These are phyloP conservation scores for Coptotermes formosanus DNA, from an alignment of 1,140 invertebrate genomes.

Conservation along the genomic window DNA sequence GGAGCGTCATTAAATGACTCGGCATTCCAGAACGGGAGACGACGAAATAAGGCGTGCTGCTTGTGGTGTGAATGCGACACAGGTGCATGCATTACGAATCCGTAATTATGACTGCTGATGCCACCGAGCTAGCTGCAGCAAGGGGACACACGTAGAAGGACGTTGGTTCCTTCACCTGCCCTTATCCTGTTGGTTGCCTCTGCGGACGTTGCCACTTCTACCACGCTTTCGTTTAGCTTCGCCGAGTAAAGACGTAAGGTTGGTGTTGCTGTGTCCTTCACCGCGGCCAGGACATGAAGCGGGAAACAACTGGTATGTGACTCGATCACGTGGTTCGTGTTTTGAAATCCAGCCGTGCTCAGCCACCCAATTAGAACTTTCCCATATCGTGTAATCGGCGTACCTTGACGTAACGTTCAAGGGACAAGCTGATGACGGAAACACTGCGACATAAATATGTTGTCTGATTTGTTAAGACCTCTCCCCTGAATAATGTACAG, in stretches of 20 bases:
- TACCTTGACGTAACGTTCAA: neutral
- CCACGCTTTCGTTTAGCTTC: neutral
- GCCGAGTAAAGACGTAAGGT: neutral
- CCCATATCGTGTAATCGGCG: neutral
- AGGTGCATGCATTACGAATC: neutral
- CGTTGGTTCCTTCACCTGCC: constrained; percentile 15
- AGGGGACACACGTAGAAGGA: neutral
- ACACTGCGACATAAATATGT: neutral
- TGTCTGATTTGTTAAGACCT: neutral
- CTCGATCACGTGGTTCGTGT: neutral
- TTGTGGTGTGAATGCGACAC: neutral
- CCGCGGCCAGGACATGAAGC: neutral
- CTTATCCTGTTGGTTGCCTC: neutral
- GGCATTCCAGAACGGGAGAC: neutral
- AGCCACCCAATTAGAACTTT: constrained; percentile 6
- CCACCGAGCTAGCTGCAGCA: neutral
- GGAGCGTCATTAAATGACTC: neutral
- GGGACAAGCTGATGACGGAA: neutral
- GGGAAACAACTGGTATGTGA: neutral
- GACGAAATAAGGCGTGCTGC: neutral
- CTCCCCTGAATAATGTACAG: too few species aligned
- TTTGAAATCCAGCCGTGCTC: neutral
- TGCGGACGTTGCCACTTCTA: constrained; percentile 9
- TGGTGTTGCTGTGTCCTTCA: neutral
- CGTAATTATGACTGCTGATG: neutral